Conservation (phyloP, 2,888 invertebrate genomes). For the Calliscelio sp. region DNA sequence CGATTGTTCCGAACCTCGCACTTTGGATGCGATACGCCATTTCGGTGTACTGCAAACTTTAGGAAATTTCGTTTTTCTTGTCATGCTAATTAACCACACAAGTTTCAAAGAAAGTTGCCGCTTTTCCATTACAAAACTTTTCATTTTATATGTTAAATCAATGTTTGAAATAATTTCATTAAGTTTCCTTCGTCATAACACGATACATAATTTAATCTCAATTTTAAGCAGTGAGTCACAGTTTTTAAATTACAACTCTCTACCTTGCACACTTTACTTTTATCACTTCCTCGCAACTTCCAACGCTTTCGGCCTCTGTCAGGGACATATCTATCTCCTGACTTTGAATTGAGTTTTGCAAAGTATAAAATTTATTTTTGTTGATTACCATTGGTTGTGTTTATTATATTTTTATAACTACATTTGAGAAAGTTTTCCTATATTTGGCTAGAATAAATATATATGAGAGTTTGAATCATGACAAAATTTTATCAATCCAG, state of each 20-base stretch:
- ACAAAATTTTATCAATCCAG: no score
- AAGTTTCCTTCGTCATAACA: neutral
- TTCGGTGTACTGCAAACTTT: slow-evolving; percentile 45
- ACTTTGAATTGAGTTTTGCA: no score
- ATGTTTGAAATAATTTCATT: slow-evolving; percentile 20
- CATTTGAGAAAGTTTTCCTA: no score
- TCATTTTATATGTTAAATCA: slow-evolving; percentile 18
- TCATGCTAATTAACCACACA: slow-evolving; percentile 53
- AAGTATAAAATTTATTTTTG: no score
- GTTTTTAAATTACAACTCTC: slow-evolving; percentile 28
- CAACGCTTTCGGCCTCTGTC: slow-evolving; percentile 8
- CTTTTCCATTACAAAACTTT: slow-evolving; percentile 17
- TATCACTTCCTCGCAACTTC: slow-evolving; percentile 28
- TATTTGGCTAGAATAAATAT: no score
- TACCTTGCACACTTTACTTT: slow-evolving; percentile 12
- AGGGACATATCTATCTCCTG: slow-evolving; percentile 4
- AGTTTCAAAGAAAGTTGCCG: slow-evolving; percentile 42
- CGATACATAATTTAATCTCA: slow-evolving; percentile 21
- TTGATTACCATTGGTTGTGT: no score
- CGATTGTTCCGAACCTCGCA: slow-evolving; percentile 41
- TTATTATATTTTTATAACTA: no score
- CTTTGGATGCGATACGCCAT: slow-evolving; percentile 40
- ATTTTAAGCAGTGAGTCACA: slow-evolving; percentile 13
- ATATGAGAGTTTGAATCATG: no score
- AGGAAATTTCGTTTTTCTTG: slow-evolving; percentile 39